Base-by-base conservation (phyloP, 2,888 invertebrate genomes). In the Panzeria rudis region DNA sequence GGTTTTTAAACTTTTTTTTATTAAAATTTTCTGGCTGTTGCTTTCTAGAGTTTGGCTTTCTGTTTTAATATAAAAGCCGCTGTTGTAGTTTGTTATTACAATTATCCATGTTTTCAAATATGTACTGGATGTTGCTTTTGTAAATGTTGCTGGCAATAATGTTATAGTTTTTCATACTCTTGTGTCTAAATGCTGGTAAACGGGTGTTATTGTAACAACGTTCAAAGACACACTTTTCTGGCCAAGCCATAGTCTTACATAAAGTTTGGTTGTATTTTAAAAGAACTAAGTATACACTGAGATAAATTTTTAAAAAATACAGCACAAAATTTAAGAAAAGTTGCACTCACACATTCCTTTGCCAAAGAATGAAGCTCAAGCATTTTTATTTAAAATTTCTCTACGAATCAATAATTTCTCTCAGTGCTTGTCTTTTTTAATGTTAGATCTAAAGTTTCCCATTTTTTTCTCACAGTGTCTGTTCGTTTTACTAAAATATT, bases 141-240 rank as follows among this genome's bases (percentile, higher is more conserved):
- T 47, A 56, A 76, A 59, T 66, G 71, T 54, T 68, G 75, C 41
- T 76, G 15, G 47, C 32, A 17, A 32, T 66, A 44, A 41, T 73
- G 66, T 41, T 82, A 75, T 44, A 52, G 38, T 71, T 72, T 71
- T 47, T 54, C 47, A 29, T 44, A 11, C 20, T 62, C 47, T 69
- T 68, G 61, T 50, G 68, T 50, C 35, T 79, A 52, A 85, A 82
- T 85, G 69, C 85, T 79, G 75, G 82, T 79, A 82, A 85, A 85
- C 85, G 85, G 85, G 85, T 85, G 85, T 85, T 85, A 85, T 82
- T 78, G 75, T 54, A 62, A 82, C 82, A 85, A 79, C 75, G 62
- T 82, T 85, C 56, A 56, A 64, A 62, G 78, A 82, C 82, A 85
- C 82, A 85, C 85, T 85, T 85, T 85, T 71, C 64, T 47, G 32